phyloP scores from a whole-genome alignment of 2,113 vertebrate genomes.

The Nesogale talazaci region DNA sequence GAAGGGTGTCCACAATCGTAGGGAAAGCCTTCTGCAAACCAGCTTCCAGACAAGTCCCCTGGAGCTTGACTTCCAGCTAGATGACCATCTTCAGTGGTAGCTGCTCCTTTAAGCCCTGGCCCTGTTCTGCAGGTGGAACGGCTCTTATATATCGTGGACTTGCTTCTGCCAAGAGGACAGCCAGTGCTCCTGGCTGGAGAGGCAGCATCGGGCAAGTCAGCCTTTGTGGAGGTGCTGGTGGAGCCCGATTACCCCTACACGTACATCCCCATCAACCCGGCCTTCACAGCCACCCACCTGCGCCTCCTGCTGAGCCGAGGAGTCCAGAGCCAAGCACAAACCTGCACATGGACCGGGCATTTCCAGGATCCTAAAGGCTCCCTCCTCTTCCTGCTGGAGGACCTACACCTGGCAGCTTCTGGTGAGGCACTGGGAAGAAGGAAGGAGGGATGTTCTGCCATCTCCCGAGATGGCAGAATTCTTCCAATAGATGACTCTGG shows the following conservation, averaged over 20 bases:
- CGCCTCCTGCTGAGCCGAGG: constrained; percentile 80
- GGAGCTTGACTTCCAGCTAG: constrained; percentile 5
- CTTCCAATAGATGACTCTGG: not conserved
- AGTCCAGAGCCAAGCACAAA: constrained; percentile 65
- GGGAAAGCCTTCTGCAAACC: not conserved
- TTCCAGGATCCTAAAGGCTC: constrained; percentile 44
- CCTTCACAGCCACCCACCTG: constrained; percentile 81
- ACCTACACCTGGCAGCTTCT: constrained; percentile 88
- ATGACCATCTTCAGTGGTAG: not conserved
- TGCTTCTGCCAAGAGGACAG: constrained; percentile 85
- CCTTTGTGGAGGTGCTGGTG: constrained; percentile 85
- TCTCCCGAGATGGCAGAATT: not conserved
- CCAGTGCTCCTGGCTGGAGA: constrained; percentile 90
- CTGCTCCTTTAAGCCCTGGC: constrained; percentile 22
- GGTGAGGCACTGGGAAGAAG: constrained; percentile 84
- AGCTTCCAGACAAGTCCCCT: constrained; percentile 24
- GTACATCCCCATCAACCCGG: constrained; percentile 78
- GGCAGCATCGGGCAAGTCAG: constrained; percentile 88
- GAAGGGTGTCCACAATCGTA: not conserved
- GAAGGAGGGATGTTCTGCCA: not conserved
- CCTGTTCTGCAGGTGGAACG: constrained; percentile 84
- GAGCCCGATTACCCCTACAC: constrained; percentile 79
- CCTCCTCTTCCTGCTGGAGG: constrained; percentile 88
- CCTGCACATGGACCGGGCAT: rapidly evolving
- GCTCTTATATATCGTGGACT: constrained; percentile 84